Percentiles rank a stretch among this genome's conserved stretches.
Conservation (phyloP, 2,888 invertebrate genomes). For the Lepetodrilus schrolli region DNA sequence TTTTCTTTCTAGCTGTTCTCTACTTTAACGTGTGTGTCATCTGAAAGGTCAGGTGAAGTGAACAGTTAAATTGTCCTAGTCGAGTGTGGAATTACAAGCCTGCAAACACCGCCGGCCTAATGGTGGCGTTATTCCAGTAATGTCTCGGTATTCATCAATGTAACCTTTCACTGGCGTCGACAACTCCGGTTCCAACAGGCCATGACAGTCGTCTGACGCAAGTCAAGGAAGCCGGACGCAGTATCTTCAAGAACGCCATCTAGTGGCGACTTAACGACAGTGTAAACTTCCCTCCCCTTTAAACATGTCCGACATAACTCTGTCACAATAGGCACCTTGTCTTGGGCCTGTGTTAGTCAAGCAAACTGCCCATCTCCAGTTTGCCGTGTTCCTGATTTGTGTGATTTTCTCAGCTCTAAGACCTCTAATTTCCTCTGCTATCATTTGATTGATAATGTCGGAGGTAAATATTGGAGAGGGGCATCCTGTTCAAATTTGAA, state of each 20-base stretch:
- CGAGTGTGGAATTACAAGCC: neutral
- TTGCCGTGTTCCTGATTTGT: conserved; percentile 33
- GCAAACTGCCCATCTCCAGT: conserved; percentile 15
- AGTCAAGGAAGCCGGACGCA: conserved; percentile 5
- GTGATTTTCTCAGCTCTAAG: conserved; percentile 39
- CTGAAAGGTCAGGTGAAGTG: neutral
- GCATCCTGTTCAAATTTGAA: conserved; percentile 18
- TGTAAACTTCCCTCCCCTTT: conserved; percentile 18
- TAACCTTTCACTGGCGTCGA: conserved; percentile 23
- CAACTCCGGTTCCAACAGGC: neutral
- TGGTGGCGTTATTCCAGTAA: neutral
- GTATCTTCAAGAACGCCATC: neutral
- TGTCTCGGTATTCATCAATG: conserved; percentile 13
- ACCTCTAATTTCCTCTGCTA: conserved; percentile 25
- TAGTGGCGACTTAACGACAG: conserved; percentile 20
- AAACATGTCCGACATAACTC: neutral
- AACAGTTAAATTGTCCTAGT: neutral
- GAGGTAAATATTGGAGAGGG: conserved; percentile 14
- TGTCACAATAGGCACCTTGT: conserved; percentile 14
- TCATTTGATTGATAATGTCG: conserved; percentile 26
- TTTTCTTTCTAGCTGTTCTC: too few relatives aligned
- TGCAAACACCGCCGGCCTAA: neutral
- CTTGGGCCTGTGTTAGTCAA: neutral
- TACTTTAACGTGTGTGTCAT: too few relatives aligned
- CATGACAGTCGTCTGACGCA: neutral